A percentile compares a stretch with the other conserved stretches of the same genome.
Evolutionary conservation across 2,113 vertebrate genomes (phyloP).

Genomic region (Beaufortia kweichowensis): DNA sequence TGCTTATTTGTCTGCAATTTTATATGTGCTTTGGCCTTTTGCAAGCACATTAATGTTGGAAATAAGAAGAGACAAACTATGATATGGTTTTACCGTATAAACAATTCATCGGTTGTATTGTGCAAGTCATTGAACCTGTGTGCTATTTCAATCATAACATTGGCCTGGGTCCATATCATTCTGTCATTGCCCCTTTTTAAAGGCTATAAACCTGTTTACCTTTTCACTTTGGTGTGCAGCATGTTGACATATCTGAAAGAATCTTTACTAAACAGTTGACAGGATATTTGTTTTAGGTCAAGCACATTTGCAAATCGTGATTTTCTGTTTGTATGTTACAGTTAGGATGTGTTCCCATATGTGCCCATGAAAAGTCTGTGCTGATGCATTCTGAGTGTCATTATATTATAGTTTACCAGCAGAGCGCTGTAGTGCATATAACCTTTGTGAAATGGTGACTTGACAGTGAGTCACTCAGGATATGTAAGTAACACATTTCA

Average conservation of each 20-base stretch:
- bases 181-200: not conserved
- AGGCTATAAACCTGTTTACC: not conserved
- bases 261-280: not conserved
- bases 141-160: constrained; percentile 22
- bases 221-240: not conserved
- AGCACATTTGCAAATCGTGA: not conserved
- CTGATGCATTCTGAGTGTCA: not conserved
- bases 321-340: not conserved
- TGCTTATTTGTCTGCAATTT: not conserved
- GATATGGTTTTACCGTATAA: not conserved
- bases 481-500: not conserved
- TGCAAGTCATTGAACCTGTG: constrained; percentile 29
- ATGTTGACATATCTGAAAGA: not conserved
- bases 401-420: not conserved
- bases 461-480: not conserved
- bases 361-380: not conserved
- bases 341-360: not conserved
- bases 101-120: not conserved
- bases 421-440: not conserved
- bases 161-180: not conserved
- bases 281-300: not conserved
- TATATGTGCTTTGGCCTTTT: not conserved
- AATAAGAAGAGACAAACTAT: not conserved
- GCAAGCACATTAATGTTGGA: not conserved
- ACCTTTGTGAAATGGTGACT: not conserved